Percentiles rank a stretch among this genome's conserved stretches.
phyloP scores from a whole-genome alignment of 2,888 invertebrate genomes.

The Coleophora deauratella region DNA sequence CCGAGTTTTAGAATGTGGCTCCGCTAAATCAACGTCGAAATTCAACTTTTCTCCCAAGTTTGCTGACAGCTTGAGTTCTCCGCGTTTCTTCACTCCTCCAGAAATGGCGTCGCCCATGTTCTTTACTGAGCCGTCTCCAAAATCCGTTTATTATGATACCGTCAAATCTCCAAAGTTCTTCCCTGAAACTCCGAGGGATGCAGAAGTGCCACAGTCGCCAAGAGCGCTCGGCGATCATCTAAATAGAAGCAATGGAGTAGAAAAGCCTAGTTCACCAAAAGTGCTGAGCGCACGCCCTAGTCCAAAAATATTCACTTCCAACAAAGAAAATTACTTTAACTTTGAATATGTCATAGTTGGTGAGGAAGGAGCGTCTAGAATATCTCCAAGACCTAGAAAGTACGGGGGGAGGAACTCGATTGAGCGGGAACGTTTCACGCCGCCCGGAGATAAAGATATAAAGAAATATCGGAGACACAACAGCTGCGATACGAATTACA shows the following conservation, averaged over 20 bases:
- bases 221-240: slow-evolving; percentile 46
- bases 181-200: slow-evolving; percentile 52
- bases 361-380: slow-evolving; percentile 33
- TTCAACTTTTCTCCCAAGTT: slow-evolving; percentile 65
- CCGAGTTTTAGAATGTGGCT: slow-evolving; percentile 50
- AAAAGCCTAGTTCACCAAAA: slow-evolving; percentile 55
- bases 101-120: slow-evolving; percentile 60
- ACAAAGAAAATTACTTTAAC: slow-evolving; percentile 65
- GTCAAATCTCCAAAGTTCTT: slow-evolving; percentile 64
- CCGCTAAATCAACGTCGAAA: slow-evolving; percentile 52
- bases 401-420: slow-evolving; percentile 62
- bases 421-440: slow-evolving; percentile 56
- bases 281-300: slow-evolving; percentile 49
- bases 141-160: slow-evolving; percentile 61
- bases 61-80: slow-evolving; percentile 51
- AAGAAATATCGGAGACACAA: slow-evolving; percentile 58
- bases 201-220: slow-evolving; percentile 55
- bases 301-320: slow-evolving; percentile 56
- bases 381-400: slow-evolving; percentile 46
- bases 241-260: slow-evolving; percentile 49
- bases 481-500: slow-evolving; percentile 62
- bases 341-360: slow-evolving; percentile 42
- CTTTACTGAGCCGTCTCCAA: slow-evolving; percentile 59
- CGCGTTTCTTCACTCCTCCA: slow-evolving; percentile 62
- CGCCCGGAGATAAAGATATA: slow-evolving; percentile 56